Evolutionary conservation across 2,113 vertebrate species (phyloP), one percentile per base, ranked within the genome.

Genomic region (Seriola dumerili): DNA sequence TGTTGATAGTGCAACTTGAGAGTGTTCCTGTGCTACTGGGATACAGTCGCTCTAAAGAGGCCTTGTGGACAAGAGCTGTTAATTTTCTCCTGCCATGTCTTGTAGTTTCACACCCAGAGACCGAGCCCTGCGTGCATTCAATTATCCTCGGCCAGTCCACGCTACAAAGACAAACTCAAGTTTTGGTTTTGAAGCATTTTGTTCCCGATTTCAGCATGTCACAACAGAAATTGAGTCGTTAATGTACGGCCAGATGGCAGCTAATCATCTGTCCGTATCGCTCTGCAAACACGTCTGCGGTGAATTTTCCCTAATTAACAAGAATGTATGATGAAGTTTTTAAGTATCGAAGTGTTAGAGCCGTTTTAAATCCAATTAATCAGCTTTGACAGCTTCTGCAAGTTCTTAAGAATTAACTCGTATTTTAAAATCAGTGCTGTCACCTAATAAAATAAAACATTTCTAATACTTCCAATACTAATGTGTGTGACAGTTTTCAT

Each of bases 1-100:
- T 90, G 91, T 93, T 93, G 93, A 90, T 85, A 48, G 86, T 87
- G 91, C 80, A 93, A 92, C 90, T 48, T n/a, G 91, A 94, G 92
- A 92, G 80, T 74, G 83, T 85, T 81, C 79, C 88, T 54, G 77
- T 38, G 73, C 83, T 72, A 54, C 55, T 74, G 82, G 81, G 78
- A 93, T 86, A 61, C 76, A 73, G 88, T 80, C 36, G n/a, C 87
- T 85, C 73, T 94, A 92, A 94, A 93, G 91, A 93, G 89, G 88
- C 85, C 78, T 88, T 90, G 93, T 91, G 90, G 91, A 95, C 93
- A 92, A 89, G 90, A 89, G 90, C 89, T 91, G 90, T 93, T 94
- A 86, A 93, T 93, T 94, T 93, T 76, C 89, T 88, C 72, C 74
- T 65, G 80, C 84, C 83, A 70, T 54, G 58, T 85, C 75, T 85